phyloP scores from a whole-genome alignment of 2,797 vertebrate species.

The Ambastaia sidthimunki region DNA sequence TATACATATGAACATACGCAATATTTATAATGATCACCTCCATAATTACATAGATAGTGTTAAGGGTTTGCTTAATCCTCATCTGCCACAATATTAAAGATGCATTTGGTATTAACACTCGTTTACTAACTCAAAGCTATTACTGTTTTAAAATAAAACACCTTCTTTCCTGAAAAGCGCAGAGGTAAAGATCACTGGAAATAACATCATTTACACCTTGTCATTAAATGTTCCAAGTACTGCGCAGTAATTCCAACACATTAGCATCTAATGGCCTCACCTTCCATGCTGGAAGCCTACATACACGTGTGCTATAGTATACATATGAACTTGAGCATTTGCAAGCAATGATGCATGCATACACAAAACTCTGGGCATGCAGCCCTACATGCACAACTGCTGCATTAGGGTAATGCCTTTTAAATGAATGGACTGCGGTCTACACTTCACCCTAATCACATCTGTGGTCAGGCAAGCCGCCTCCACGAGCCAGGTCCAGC shows the following conservation, averaged over 20 bases:
- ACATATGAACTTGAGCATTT: too few species aligned
- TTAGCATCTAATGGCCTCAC: background rate
- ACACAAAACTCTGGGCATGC: background rate
- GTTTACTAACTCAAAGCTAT: constrained; percentile 13
- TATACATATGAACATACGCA: too few species aligned
- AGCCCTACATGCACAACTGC: background rate
- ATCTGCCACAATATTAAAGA: background rate
- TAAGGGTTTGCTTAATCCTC: background rate
- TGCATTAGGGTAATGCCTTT: background rate
- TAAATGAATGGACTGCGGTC: background rate
- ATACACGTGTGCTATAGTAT: background rate
- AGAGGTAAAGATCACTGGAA: constrained; percentile 40
- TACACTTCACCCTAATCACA: constrained; percentile 26
- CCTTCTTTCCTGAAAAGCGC: constrained; percentile 43
- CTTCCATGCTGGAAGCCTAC: background rate
- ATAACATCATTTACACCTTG: constrained; percentile 42
- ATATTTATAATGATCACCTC: too few species aligned
- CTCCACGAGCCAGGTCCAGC: background rate
- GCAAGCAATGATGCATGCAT: background rate
- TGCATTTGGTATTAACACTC: background rate
- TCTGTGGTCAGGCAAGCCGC: constrained; percentile 10
- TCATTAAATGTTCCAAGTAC: constrained; percentile 32
- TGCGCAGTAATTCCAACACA: background rate
- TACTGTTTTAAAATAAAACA: constrained; percentile 27
- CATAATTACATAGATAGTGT: too few species aligned